phyloP scores from a whole-genome alignment of 2,797 vertebrate species.

The Enoplosus armatus region DNA sequence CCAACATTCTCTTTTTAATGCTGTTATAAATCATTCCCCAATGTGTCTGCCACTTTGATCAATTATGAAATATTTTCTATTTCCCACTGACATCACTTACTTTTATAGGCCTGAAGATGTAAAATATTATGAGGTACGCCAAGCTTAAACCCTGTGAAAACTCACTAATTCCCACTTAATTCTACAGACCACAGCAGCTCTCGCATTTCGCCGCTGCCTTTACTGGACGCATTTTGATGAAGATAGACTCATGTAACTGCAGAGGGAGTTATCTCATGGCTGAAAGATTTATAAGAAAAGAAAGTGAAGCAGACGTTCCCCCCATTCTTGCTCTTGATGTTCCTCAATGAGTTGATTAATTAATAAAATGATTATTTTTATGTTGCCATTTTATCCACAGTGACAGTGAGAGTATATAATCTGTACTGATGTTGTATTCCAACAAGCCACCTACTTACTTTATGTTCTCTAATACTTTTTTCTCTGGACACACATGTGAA shows the following conservation, averaged over 20 bases:
- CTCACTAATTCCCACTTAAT: neutral
- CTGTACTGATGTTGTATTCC: neutral
- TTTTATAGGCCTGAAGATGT: neutral
- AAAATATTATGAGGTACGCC: neutral
- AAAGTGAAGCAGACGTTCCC: neutral
- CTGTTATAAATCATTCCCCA: neutral
- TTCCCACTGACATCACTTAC: neutral
- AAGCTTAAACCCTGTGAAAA: neutral
- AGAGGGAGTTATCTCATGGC: neutral
- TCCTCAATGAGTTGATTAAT: neutral
- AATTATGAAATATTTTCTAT: neutral
- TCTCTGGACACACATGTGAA: neutral
- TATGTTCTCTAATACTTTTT: neutral
- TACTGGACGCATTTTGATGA: neutral
- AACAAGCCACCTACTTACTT: slow-evolving; percentile 3
- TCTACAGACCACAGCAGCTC: neutral
- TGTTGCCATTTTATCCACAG: neutral
- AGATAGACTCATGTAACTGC: neutral
- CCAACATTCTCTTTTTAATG: neutral
- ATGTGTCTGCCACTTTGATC: slow-evolving; percentile 1
- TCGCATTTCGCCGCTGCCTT: neutral
- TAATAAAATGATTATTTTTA: neutral
- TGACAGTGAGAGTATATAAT: neutral
- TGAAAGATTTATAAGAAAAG: neutral
- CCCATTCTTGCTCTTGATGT: neutral